A percentile compares a stretch with the other conserved stretches of the same genome.
phyloP scores from a whole-genome alignment of 1,140 invertebrate genomes.

The Helicoverpa zea region DNA sequence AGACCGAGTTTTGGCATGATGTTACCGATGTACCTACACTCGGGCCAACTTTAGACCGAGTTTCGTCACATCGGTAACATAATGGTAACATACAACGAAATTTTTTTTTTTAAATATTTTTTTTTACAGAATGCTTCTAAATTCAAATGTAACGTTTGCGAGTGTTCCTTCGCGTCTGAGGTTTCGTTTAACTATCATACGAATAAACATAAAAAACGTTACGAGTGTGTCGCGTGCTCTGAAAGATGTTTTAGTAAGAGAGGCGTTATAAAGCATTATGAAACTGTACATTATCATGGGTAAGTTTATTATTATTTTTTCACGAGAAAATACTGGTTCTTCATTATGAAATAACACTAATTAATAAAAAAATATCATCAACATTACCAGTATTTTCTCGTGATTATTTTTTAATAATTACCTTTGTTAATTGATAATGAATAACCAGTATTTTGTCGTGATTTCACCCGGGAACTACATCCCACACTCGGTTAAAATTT shows the following conservation, averaged over 20 bases:
- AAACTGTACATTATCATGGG: constrained; percentile 55
- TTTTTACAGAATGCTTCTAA: constrained; percentile 63
- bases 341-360: no score
- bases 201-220: constrained; percentile 66
- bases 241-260: constrained; percentile 57
- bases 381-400: no score
- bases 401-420: no score
- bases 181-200: constrained; percentile 73
- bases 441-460: no score
- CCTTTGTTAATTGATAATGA: no score
- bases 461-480: no score
- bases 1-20: no score
- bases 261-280: constrained; percentile 56
- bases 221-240: constrained; percentile 61
- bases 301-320: constrained; percentile 45
- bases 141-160: constrained; percentile 69
- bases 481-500: no score
- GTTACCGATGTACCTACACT: background rate
- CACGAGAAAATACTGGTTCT: no score
- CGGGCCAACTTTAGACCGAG: background rate
- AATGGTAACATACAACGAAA: background rate
- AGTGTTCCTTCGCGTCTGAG: constrained; percentile 64
- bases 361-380: no score
- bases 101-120: constrained; percentile 48
- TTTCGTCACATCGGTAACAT: background rate